phyloP scores from a whole-genome alignment of 2,888 invertebrate species.

The Leucophenga maculata region DNA sequence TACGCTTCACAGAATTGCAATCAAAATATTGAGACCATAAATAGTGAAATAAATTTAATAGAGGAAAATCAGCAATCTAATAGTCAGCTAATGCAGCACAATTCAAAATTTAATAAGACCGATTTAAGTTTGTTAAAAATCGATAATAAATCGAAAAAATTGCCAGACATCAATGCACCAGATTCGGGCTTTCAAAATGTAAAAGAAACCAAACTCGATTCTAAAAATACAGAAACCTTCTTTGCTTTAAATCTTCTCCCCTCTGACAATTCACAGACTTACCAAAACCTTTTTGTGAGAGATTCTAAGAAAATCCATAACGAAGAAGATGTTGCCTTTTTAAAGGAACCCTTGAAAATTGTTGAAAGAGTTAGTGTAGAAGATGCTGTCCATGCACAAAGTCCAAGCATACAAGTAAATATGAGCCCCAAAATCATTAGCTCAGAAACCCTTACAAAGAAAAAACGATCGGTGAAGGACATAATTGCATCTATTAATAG shows the following conservation, averaged over 20 bases:
- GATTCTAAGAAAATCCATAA: background rate
- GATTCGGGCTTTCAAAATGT: background rate
- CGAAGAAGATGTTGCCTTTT: background rate
- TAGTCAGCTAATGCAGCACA: background rate
- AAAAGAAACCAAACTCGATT: background rate
- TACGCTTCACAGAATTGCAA: too few relatives aligned
- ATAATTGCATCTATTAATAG: slow-evolving; percentile 72
- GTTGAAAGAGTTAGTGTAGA: background rate
- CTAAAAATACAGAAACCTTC: background rate
- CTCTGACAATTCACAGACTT: background rate
- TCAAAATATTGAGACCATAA: too few relatives aligned
- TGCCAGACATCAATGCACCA: slow-evolving; percentile 28
- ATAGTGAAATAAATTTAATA: too few relatives aligned
- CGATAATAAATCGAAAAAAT: slow-evolving; percentile 31
- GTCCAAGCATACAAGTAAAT: background rate
- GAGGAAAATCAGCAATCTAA: too few relatives aligned
- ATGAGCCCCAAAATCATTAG: background rate
- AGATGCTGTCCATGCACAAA: background rate
- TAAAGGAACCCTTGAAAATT: background rate
- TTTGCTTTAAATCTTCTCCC: background rate
- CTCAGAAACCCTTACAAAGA: slow-evolving; percentile 33
- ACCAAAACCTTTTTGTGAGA: background rate
- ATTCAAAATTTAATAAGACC: slow-evolving; percentile 41
- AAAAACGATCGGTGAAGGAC: slow-evolving; percentile 67
- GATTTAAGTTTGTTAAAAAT: slow-evolving; percentile 49